Conservation (phyloP, 1,140 invertebrate genomes). For the Atta cephalotes region DNA sequence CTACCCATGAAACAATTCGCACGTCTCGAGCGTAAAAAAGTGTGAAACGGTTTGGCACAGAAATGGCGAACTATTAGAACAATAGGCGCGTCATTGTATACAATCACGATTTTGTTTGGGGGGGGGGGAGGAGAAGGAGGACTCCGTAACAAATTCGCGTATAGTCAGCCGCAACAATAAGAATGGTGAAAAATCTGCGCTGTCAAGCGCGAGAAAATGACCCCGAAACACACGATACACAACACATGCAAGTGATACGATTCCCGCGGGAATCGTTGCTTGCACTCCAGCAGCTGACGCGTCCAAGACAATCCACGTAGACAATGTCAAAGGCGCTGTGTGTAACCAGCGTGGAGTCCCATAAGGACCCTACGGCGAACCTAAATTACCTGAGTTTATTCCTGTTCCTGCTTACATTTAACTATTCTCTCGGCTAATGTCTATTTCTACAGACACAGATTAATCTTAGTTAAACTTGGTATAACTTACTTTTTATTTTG, state of each 20-base stretch:
- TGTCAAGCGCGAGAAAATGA: slow-evolving; percentile 2
- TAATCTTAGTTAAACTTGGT: too few species aligned
- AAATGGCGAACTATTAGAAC: slow-evolving; percentile 8
- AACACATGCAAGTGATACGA: neutral
- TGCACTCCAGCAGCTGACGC: slow-evolving; percentile 2
- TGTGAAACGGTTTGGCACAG: slow-evolving; percentile 1
- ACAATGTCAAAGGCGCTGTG: slow-evolving; percentile 9
- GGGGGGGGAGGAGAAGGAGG: neutral
- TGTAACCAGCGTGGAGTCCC: slow-evolving; percentile 51
- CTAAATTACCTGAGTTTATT: slow-evolving; percentile 64
- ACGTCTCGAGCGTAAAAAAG: neutral
- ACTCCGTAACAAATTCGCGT: neutral
- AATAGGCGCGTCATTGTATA: neutral
- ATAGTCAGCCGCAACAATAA: slow-evolving; percentile 25
- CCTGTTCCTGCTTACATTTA: neutral
- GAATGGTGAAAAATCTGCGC: slow-evolving; percentile 4
- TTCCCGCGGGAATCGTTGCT: slow-evolving; percentile 39
- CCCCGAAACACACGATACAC: neutral
- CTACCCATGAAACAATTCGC: slow-evolving; percentile 32
- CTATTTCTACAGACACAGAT: too few species aligned
- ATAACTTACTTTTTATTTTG: too few species aligned
- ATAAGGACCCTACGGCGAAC: slow-evolving; percentile 50
- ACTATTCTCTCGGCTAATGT: neutral
- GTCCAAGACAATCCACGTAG: neutral
- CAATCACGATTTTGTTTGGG: slow-evolving; percentile 18